Conservation (phyloP, 2,113 vertebrate genomes). For the Zosterops japonicus region DNA sequence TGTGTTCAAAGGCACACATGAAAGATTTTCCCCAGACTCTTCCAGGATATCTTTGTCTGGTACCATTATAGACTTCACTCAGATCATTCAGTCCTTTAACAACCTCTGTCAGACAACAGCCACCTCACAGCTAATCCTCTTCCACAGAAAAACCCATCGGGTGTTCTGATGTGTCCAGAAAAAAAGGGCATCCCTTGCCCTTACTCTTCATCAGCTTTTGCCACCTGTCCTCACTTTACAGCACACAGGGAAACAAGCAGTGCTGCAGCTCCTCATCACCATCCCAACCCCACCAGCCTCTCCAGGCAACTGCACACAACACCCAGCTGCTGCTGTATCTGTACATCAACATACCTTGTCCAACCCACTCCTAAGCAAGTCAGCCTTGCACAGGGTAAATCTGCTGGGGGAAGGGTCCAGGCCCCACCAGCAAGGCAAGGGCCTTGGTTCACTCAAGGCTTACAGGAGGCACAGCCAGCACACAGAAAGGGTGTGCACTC, state of each 20-base stretch:
- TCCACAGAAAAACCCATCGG: background rate
- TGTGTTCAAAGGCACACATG: background rate
- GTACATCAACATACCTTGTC: accelerated
- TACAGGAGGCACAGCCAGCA: background rate
- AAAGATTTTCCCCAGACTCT: background rate
- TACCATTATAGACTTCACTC: background rate
- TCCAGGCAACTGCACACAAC: background rate
- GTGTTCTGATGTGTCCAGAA: background rate
- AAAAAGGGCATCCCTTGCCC: background rate
- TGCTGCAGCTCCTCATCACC: background rate
- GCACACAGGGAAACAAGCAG: background rate
- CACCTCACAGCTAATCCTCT: background rate
- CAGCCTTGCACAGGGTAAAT: background rate
- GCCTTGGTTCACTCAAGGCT: background rate
- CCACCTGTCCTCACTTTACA: background rate
- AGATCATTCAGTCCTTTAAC: background rate
- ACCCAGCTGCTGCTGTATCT: background rate
- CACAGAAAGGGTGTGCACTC: background rate
- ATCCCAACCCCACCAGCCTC: background rate
- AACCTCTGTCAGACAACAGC: background rate
- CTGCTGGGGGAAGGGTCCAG: background rate
- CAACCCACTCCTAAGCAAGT: background rate
- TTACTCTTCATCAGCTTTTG: background rate
- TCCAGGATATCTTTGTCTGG: background rate
- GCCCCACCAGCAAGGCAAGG: background rate